Percentiles rank a stretch among this genome's conserved stretches.
These are phyloP conservation scores for Anisognathus igniventris DNA, from an alignment of 2,797 vertebrate genomes.

Conservation along the genomic window DNA sequence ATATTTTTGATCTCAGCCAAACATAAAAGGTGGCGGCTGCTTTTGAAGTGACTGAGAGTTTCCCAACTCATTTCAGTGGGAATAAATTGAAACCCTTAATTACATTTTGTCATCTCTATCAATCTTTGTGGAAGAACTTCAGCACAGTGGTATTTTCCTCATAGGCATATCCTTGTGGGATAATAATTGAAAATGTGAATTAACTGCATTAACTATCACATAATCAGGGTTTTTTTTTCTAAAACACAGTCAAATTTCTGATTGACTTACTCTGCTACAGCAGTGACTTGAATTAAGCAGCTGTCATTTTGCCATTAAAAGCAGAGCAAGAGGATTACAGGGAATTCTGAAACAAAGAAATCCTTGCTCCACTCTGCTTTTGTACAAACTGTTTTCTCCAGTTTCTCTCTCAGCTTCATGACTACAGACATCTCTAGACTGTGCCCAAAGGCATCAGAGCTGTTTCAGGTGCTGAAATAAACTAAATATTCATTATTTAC, in stretches of 20 bases:
- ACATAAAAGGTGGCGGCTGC: background rate
- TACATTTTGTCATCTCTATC: constrained; percentile 31
- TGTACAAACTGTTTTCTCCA: background rate
- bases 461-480: background rate
- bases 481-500: background rate
- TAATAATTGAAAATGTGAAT: constrained; percentile 42
- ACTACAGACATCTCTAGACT: background rate
- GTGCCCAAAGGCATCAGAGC: background rate
- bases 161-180: background rate
- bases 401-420: background rate
- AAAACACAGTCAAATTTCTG: background rate
- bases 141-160: background rate
- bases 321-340: background rate
- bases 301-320: background rate
- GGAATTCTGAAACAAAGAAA: background rate
- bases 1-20: background rate
- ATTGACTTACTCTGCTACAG: background rate
- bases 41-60: constrained; percentile 18
- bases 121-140: background rate
- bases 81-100: constrained; percentile 31
- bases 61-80: background rate
- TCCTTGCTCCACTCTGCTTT: background rate
- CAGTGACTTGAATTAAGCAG: background rate
- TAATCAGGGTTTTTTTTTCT: background rate
- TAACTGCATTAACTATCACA: background rate